These are phyloP conservation scores for Drosophila murphyi DNA, from an alignment of 1,140 invertebrate species.

Conservation along the genomic window DNA sequence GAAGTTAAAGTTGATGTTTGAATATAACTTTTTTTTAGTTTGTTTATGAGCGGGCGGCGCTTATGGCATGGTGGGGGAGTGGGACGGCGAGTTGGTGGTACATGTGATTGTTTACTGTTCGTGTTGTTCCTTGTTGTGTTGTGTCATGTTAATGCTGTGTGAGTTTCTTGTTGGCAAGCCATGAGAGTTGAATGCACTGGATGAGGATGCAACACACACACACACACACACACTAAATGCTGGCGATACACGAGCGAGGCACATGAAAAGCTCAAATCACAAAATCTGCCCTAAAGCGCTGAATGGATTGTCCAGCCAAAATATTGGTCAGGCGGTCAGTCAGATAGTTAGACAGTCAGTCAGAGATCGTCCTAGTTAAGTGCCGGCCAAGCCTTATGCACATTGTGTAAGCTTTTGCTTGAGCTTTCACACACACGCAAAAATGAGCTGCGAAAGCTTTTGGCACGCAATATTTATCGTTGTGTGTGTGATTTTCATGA, in stretches of 20 bases:
- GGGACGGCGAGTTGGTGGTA: not conserved
- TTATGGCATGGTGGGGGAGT: not conserved
- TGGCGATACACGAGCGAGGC: slow-evolving; percentile 54
- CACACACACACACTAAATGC: slow-evolving; percentile 45
- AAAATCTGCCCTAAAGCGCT: slow-evolving; percentile 21
- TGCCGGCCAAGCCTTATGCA: not conserved
- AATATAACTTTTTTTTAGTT: slow-evolving; percentile 32
- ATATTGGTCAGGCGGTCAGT: slow-evolving; percentile 48
- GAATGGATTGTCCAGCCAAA: slow-evolving; percentile 23
- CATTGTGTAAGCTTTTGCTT: too few relatives aligned
- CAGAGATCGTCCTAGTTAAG: not conserved
- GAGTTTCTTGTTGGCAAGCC: slow-evolving; percentile 53
- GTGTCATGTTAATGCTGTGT: slow-evolving; percentile 42
- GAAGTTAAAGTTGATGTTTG: slow-evolving; percentile 20
- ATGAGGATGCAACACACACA: slow-evolving; percentile 60
- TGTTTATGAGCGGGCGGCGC: slow-evolving; percentile 43
- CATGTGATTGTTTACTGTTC: slow-evolving; percentile 22
- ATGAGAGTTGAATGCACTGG: slow-evolving; percentile 60
- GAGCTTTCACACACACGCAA: not conserved
- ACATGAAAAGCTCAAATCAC: slow-evolving; percentile 16
- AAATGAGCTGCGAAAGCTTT: slow-evolving; percentile 32
- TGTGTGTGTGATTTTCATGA: too few relatives aligned
- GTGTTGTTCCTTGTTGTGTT: not conserved
- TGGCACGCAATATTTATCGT: too few relatives aligned
- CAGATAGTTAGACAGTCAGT: not conserved